Evolutionary conservation across 2,113 vertebrate genomes (phyloP).

Genomic region (Ammodytes marinus): DNA sequence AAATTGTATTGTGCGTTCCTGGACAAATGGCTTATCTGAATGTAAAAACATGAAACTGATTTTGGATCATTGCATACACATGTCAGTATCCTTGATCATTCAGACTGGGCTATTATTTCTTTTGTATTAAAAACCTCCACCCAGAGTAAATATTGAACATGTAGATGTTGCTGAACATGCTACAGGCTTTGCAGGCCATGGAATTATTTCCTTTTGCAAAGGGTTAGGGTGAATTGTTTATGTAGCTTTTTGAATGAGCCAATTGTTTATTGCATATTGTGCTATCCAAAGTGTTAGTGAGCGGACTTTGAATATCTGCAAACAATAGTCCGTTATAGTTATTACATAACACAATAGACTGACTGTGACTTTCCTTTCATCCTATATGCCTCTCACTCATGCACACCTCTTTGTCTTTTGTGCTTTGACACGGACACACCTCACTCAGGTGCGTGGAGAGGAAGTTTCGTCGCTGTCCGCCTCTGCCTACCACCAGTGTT

Average conservation of each 20-base stretch:
- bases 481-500: conserved; percentile 93
- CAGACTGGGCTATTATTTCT: not conserved
- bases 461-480: conserved; percentile 91
- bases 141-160: not conserved
- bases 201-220: not conserved
- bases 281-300: not conserved
- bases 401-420: not conserved
- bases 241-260: not conserved
- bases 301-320: conserved; percentile 8
- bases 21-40: not conserved
- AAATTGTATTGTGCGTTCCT: not conserved
- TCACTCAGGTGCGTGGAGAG: conserved; percentile 90
- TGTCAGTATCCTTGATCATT: not conserved
- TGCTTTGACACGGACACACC: not conserved
- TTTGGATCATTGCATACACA: not conserved
- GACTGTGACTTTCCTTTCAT: conserved; percentile 10
- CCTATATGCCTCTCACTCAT: not conserved
- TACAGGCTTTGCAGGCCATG: not conserved
- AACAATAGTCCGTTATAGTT: conserved; percentile 9
- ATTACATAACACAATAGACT: not conserved
- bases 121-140: not conserved
- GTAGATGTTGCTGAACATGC: not conserved
- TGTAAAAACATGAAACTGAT: not conserved
- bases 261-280: not conserved
- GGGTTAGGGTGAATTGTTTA: not conserved